phyloP scores from a whole-genome alignment of 2,113 vertebrate genomes.

The Alosa alosa region DNA sequence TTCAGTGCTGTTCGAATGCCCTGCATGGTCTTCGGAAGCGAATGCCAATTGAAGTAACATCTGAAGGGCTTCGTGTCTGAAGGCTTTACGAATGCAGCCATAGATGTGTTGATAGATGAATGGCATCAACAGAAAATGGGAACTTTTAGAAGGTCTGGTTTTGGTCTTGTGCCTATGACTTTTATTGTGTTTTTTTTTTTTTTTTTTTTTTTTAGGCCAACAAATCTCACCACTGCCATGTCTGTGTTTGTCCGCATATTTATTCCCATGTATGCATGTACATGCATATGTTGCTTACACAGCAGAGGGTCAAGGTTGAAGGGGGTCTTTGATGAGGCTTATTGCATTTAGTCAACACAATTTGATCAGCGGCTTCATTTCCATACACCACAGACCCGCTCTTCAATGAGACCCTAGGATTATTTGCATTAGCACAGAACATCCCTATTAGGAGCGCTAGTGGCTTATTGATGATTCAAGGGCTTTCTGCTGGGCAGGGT shows the following conservation, averaged over 20 bases:
- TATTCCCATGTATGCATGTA: neutral
- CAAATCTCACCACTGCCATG: neutral
- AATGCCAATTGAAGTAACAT: neutral
- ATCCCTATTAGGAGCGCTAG: slow-evolving; percentile 9
- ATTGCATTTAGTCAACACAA: slow-evolving; percentile 20
- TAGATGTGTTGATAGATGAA: neutral
- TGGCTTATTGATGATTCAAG: slow-evolving; percentile 26
- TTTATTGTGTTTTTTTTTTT: neutral
- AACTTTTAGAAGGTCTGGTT: neutral
- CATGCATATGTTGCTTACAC: neutral
- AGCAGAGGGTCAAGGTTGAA: neutral
- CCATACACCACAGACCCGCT: neutral
- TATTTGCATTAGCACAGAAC: slow-evolving; percentile 7
- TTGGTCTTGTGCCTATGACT: neutral
- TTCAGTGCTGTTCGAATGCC: neutral
- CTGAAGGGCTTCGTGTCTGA: neutral
- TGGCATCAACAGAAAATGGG: neutral
- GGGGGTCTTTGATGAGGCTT: neutral
- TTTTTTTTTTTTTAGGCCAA: neutral
- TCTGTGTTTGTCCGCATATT: too few relatives aligned
- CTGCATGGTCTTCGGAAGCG: neutral
- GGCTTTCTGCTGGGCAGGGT: neutral
- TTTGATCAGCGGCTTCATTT: slow-evolving; percentile 16
- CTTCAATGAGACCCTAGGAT: neutral
- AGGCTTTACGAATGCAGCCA: neutral